Evolutionary conservation across 2,113 vertebrate genomes (phyloP).

Genomic region (Antennarius striatus): DNA sequence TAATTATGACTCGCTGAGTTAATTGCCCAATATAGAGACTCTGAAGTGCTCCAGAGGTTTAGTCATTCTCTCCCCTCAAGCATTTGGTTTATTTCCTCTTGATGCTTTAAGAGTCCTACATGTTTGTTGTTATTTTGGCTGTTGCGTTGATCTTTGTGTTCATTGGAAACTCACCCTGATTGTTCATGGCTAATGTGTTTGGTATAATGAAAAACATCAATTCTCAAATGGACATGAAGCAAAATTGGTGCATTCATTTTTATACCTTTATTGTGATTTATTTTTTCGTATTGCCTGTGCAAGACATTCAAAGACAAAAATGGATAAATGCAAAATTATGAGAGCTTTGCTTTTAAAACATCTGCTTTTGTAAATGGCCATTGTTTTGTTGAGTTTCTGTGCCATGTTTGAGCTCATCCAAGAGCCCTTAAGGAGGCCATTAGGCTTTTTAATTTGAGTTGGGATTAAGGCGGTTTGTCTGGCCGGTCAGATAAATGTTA

Average conservation of each 20-base stretch:
- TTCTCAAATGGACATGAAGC: neutral
- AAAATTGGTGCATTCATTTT: neutral
- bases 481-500: constrained; percentile 66
- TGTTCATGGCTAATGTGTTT: constrained; percentile 8
- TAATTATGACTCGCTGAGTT: constrained; percentile 83
- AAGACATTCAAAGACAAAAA: constrained; percentile 1
- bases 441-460: constrained; percentile 68
- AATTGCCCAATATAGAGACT: constrained; percentile 81
- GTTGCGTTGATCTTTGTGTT: constrained; percentile 30
- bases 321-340: neutral
- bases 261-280: neutral
- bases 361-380: constrained; percentile 13
- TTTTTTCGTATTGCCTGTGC: neutral
- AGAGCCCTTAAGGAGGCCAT: constrained; percentile 56
- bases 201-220: constrained; percentile 1
- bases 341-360: neutral
- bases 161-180: neutral
- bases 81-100: constrained; percentile 73
- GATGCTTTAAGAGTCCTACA: constrained; percentile 63
- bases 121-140: constrained; percentile 60
- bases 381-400: constrained; percentile 56
- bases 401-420: constrained; percentile 59
- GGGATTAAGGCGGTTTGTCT: constrained; percentile 65
- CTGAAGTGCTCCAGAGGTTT: constrained; percentile 81
- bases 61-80: constrained; percentile 75